Percentiles rank a stretch among this genome's conserved stretches.
phyloP scores from a whole-genome alignment of 2,797 vertebrate genomes.

The Malacoraja senta region DNA sequence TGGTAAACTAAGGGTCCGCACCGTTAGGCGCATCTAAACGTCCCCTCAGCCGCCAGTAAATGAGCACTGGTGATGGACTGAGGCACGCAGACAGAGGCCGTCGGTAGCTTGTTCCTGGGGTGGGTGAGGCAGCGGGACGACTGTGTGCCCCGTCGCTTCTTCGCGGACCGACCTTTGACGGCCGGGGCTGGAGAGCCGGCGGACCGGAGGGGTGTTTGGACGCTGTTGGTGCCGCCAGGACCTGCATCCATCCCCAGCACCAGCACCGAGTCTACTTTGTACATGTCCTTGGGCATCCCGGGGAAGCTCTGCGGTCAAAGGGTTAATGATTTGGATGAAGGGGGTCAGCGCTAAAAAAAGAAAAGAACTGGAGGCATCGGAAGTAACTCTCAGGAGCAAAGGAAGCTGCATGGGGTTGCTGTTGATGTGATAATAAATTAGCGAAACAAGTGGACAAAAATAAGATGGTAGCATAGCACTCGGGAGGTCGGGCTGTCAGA shows the following conservation, averaged over 20 bases:
- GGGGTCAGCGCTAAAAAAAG: neutral
- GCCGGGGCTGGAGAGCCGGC: neutral
- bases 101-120: no score
- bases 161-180: neutral
- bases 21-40: neutral
- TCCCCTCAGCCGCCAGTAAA: neutral
- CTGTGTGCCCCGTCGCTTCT: no score
- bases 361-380: neutral
- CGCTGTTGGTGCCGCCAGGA: no score
- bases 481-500: no score
- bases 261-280: no score
- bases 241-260: no score
- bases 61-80: neutral
- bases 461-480: no score
- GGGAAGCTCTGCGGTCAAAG: neutral
- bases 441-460: neutral
- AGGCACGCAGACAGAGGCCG: no score
- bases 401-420: neutral
- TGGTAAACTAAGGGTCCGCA: slow-evolving; percentile 35
- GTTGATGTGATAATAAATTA: neutral
- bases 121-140: no score
- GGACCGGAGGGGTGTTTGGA: neutral
- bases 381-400: neutral
- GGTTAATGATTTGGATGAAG: neutral
- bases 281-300: neutral